Percentiles rank a stretch among this genome's conserved stretches.
Conservation (phyloP, 2,113 vertebrate genomes). For the Dryoscopus gambensis region DNA sequence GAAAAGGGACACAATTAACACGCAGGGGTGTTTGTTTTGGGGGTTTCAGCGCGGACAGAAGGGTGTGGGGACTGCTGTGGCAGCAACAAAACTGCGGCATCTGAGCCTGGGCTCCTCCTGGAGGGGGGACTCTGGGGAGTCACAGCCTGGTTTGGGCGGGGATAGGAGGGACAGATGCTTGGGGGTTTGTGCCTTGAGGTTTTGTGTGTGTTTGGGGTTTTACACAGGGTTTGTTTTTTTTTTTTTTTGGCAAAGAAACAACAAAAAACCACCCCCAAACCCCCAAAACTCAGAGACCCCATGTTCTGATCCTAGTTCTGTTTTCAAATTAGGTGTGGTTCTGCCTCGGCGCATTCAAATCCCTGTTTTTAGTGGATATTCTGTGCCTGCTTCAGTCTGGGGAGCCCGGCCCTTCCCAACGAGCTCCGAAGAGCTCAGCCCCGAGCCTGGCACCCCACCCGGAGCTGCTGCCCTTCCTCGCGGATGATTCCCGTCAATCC, state of each 20-base stretch:
- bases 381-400: rapidly evolving
- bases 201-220: background rate
- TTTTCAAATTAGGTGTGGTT: rapidly evolving
- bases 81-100: background rate
- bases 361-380: rapidly evolving
- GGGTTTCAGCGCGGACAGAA: background rate
- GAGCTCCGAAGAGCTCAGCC: background rate
- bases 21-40: background rate
- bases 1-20: background rate
- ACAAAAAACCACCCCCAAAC: background rate
- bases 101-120: background rate
- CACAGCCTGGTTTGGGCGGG: rapidly evolving
- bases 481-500: rapidly evolving
- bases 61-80: background rate
- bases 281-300: rapidly evolving
- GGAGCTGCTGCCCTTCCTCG: background rate
- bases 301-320: rapidly evolving
- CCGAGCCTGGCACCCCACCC: background rate
- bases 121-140: background rate
- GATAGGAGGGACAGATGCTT: rapidly evolving
- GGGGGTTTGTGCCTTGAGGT: background rate
- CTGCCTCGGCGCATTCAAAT: background rate
- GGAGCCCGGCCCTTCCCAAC: background rate
- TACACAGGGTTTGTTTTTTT: background rate
- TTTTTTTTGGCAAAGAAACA: background rate